Evolutionary conservation across 2,888 invertebrate genomes (phyloP), one percentile per base, ranked within the genome.

Genomic region (Eumacrocentrus americanus): DNA sequence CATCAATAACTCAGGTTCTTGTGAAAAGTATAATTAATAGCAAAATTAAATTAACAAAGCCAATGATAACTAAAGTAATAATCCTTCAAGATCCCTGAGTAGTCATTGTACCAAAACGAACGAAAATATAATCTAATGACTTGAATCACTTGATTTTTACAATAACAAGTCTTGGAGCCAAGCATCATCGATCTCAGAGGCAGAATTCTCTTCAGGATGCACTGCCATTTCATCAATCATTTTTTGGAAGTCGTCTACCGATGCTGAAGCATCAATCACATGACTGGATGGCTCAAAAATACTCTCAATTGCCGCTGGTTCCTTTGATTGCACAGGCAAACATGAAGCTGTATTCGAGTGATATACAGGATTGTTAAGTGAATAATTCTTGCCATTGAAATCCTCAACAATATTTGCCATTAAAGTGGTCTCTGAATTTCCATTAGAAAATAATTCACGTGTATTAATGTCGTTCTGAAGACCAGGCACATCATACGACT

Each of bases 151-250:
- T 12, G 9, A n/a, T 29, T 5, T 38, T 48, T 52, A 63, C 18
- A 57, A 25, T 5, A 69, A 57, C 25, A 69, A 65, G 9, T 65
- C 65, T 29, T 52, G 42, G 7, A 69, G 58, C 67, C 67, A 69
- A 22, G 66, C 66, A 35, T 69, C 69, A 40, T 61, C 63, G 9
- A 67, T 60, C 58, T 58, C 55, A 25, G 60, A 57, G 9, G 64
- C 52, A 5, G 44, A 58, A 9, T 67, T 63, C 55, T 57, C 4
- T 59, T 58, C 2, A 66, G 22, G n/a, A 65, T 52, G 54, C 63
- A n/a, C n/a, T n/a, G n/a, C n/a, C n/a, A n/a, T 58, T 7, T 67
- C 65, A 20, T 67, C 65, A 29, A 67, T 16, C 35, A 63, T 52
- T 20, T 53, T 50, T 34, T 62, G 58, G 2, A 69, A 48, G 54